A percentile compares a stretch with the other conserved stretches of the same genome.
Evolutionary conservation across 2,888 invertebrate genomes (phyloP).

Genomic region (Dastarcus helophoroides): DNA sequence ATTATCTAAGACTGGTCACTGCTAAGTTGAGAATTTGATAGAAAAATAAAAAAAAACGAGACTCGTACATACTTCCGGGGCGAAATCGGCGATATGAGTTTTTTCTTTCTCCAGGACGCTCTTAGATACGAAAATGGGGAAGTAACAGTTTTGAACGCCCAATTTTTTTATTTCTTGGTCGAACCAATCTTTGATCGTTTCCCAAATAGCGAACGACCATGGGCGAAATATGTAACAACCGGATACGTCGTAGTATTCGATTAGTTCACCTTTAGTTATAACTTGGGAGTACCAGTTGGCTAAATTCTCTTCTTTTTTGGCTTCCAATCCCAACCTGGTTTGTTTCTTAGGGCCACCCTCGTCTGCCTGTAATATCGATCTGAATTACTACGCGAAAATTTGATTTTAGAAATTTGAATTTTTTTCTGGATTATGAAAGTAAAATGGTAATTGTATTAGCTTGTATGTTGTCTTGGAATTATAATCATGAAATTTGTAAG

Average conservation of each 20-base stretch:
- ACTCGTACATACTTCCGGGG: constrained; percentile 91
- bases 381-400: too few species aligned
- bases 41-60: too few species aligned
- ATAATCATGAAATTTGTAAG: too few species aligned
- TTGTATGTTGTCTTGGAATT: too few species aligned
- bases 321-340: constrained; percentile 87
- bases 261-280: constrained; percentile 86
- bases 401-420: too few species aligned
- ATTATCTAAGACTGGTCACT: too few species aligned
- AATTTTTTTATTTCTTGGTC: constrained; percentile 76
- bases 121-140: constrained; percentile 94
- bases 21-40: too few species aligned
- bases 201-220: constrained; percentile 97
- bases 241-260: constrained; percentile 98
- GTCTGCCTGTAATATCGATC: constrained; percentile 27
- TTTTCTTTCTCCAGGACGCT: constrained; percentile 89
- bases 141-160: constrained; percentile 95
- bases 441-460: too few species aligned
- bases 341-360: constrained; percentile 67
- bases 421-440: too few species aligned
- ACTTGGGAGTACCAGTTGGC: constrained; percentile 98
- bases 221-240: constrained; percentile 98
- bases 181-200: constrained; percentile 75
- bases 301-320: constrained; percentile 82
- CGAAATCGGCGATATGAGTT: constrained; percentile 94